Conservation (phyloP, 2,888 invertebrate species). For the Amphipyra berbera region DNA sequence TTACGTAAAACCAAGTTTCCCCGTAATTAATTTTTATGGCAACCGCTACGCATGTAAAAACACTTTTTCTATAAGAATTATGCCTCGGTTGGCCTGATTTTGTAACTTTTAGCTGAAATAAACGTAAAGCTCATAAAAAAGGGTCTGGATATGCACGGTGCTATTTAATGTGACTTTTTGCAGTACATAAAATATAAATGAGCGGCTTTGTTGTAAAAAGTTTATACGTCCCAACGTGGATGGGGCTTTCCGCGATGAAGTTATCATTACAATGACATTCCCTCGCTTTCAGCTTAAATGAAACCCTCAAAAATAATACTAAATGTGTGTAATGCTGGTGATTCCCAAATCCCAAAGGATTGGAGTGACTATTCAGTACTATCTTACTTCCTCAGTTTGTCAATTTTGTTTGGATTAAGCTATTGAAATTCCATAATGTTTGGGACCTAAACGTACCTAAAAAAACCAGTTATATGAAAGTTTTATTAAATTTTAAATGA, state of each 20-base stretch:
- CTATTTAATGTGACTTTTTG: slow-evolving; percentile 58
- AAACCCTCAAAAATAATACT: slow-evolving; percentile 1
- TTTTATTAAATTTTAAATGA: too few species aligned
- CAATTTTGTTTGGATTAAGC: neutral
- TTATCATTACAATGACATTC: slow-evolving; percentile 29
- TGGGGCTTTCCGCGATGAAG: slow-evolving; percentile 29
- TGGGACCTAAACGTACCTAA: too few species aligned
- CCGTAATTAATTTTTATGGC: slow-evolving; percentile 57
- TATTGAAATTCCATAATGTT: neutral
- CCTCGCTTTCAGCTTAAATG: slow-evolving; percentile 14
- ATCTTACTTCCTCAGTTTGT: neutral
- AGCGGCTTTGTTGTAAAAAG: slow-evolving; percentile 55
- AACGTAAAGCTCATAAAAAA: slow-evolving; percentile 55
- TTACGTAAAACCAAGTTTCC: slow-evolving; percentile 57
- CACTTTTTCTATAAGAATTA: slow-evolving; percentile 54
- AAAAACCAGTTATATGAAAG: too few species aligned
- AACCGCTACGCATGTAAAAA: slow-evolving; percentile 54
- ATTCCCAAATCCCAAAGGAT: neutral
- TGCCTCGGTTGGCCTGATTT: slow-evolving; percentile 51
- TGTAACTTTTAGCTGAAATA: slow-evolving; percentile 57
- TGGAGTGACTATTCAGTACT: neutral
- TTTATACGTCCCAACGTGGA: slow-evolving; percentile 32
- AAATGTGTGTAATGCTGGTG: slow-evolving; percentile 1
- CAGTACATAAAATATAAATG: slow-evolving; percentile 59
- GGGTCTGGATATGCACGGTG: slow-evolving; percentile 54